Evolutionary conservation across 2,888 invertebrate species (phyloP), one percentile per base, ranked within the genome.

Genomic region (Acanthococcus lagerstroemiae): DNA sequence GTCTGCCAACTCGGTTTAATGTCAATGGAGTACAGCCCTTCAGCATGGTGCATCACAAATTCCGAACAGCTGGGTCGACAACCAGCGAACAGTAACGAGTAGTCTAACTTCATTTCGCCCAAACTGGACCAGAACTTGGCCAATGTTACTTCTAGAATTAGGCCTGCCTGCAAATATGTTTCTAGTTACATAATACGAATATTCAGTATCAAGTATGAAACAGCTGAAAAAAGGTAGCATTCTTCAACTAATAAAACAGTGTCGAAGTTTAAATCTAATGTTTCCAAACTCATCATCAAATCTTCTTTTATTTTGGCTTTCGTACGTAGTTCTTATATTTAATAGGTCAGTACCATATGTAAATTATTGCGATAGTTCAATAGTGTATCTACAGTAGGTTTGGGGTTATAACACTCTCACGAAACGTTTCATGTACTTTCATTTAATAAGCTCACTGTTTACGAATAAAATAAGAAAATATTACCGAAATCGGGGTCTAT

Each of bases 61-160:
- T 81, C 80, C 68, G 79, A 72, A 27, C 81, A 82, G 74, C 84
- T 84, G n/a, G 88, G 81, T 73, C 82, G 81, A 63, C 93, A 81
- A 1, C 95, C 94, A 77, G 85, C 85, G 78, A 96, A 92, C 73
- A 86, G 84, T 52, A 96, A 76, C 45, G 80, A 82, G 76, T 91
- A 92, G 75, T 85, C 83, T 22, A 93, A 75, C 48, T 76, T 77
- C 65, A 87, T 82, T 50, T 88, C 88, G 26, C 92, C 93, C 21
- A 44, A 24, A 65, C 88, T 92, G 9, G 94, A 90, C 95, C 95
- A 96, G 82, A 92, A 95, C 77, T 95, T 95, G 7, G 93, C 93
- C 68, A 96, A 81, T 67, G 87, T 91, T 48, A 96, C 78, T 78
- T 97, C 96, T 67, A 96, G 76, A 21, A 91, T 86, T 24, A 86